Base-by-base conservation (phyloP, 2,113 vertebrate species). In the Arizona elegans region DNA sequence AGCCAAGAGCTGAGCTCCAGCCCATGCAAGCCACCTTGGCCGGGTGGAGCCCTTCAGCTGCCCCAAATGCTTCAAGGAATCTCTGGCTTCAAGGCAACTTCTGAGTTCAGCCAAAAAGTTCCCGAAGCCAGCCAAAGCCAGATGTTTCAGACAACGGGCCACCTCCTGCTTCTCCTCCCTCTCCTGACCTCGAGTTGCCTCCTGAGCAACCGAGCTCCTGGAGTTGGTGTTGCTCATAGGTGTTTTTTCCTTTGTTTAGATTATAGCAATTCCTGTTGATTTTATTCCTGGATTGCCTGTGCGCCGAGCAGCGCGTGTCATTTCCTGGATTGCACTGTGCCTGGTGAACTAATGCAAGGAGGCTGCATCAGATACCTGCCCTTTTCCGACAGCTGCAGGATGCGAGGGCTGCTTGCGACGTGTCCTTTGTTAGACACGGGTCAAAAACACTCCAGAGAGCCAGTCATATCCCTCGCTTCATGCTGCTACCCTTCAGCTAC, bases 201-300 rank as follows among this genome's bases (percentile, higher is more conserved):
- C 58, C 8, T 0, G 33, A 87, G 7, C 88, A 90, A 50, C 53
- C 24, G 62, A 86, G 86, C 50, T 8, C 56, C 85, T n/a, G 24
- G 65, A 93, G 52, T 23, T 53, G 65, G 23, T n/a, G 26, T 90
- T 91, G 70, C n/a, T 75, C 58, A 24, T 0, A 3, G 62, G 88
- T 88, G 19, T 70, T 93, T 91, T 43, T 10, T 33, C 33, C 59
- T 55, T 58, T 92, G 89, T 93, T 92, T 94, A 95, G 90, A 70
- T 96, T 93, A 55, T 75, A 65, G 86, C 38, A 88, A 75, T 90
- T 81, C 65, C 24, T 3, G 90, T 93, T 95, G 93, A 50, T 1
- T 95, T 93, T 90, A 23, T 29, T 92, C 38, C 6, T 86, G 92
- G 89, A 93, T 91, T 92, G 94, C 62, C 94, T 95, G 92, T 6